These are phyloP conservation scores for Dendropsophus ebraccatus DNA, from an alignment of 2,113 vertebrate species.

Conservation along the genomic window DNA sequence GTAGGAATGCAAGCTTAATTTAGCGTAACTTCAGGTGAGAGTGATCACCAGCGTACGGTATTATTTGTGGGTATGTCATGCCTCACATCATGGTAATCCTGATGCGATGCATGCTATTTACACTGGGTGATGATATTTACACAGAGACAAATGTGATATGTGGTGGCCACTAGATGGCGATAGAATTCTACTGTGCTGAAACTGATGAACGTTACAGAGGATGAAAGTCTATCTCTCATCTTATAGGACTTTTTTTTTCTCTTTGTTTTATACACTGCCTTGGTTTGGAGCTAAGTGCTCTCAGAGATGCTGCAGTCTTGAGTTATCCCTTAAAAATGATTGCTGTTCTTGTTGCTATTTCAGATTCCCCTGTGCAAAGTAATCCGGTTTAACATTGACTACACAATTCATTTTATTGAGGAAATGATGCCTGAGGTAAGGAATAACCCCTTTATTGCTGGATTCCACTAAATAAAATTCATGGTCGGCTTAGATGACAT, in stretches of 20 bases:
- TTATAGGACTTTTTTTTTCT: not conserved
- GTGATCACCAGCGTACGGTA: not conserved
- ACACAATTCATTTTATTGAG: slow-evolving; percentile 99
- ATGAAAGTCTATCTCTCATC: slow-evolving; percentile 54
- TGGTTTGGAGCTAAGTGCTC: slow-evolving; percentile 42
- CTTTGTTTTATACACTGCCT: slow-evolving; percentile 56
- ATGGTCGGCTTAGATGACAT: not conserved
- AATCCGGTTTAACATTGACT: slow-evolving; percentile 99
- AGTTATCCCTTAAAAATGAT: slow-evolving; percentile 58
- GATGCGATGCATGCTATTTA: not conserved
- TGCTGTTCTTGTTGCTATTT: slow-evolving; percentile 62
- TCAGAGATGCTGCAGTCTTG: slow-evolving; percentile 53
- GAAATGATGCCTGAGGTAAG: slow-evolving; percentile 98
- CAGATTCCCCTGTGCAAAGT: slow-evolving; percentile 98
- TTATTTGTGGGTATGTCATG: not conserved
- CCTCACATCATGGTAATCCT: not conserved
- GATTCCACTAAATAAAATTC: not conserved
- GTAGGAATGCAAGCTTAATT: too few relatives aligned
- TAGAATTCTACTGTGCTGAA: slow-evolving; percentile 17
- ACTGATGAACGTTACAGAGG: slow-evolving; percentile 2
- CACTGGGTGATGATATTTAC: not conserved
- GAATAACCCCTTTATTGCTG: slow-evolving; percentile 47
- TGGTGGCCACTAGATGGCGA: slow-evolving; percentile 47
- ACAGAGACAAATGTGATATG: too few relatives aligned
- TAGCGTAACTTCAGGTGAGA: not conserved